Evolutionary conservation across 2,888 invertebrate genomes (phyloP).

Genomic region (Serrognathus titanus): DNA sequence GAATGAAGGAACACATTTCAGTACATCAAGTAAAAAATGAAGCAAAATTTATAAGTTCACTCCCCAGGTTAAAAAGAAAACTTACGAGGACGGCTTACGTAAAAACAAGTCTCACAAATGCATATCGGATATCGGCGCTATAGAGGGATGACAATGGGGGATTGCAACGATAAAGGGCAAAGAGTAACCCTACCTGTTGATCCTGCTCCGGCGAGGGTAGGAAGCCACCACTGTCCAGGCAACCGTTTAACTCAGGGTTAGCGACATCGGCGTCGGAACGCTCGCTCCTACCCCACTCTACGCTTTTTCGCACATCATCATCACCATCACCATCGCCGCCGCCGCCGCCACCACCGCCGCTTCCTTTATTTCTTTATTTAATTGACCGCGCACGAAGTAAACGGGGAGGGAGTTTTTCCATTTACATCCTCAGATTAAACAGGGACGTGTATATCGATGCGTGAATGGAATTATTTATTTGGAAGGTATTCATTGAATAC

Average conservation of each 20-base stretch:
- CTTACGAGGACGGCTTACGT: neutral
- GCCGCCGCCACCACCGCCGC: neutral
- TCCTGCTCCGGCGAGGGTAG: constrained; percentile 18
- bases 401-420: neutral
- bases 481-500: too few species aligned
- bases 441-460: too few species aligned
- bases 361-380: constrained; percentile 15
- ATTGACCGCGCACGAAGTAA: constrained; percentile 3
- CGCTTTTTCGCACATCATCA: constrained; percentile 14
- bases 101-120: neutral
- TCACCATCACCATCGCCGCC: constrained; percentile 17
- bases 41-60: too few species aligned
- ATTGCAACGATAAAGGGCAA: constrained; percentile 1
- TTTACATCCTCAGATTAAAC: neutral
- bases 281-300: constrained; percentile 3
- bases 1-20: too few species aligned
- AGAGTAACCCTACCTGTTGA: constrained; percentile 29
- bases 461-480: too few species aligned
- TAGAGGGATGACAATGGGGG: constrained; percentile 8
- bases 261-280: constrained; percentile 16
- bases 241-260: constrained; percentile 24
- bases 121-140: constrained; percentile 8
- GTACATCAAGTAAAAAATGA: too few species aligned
- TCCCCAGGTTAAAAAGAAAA: constrained; percentile 2
- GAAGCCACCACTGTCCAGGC: constrained; percentile 23